Evolutionary conservation across 2,797 vertebrate species (phyloP).

Genomic region (Falco columbarius): DNA sequence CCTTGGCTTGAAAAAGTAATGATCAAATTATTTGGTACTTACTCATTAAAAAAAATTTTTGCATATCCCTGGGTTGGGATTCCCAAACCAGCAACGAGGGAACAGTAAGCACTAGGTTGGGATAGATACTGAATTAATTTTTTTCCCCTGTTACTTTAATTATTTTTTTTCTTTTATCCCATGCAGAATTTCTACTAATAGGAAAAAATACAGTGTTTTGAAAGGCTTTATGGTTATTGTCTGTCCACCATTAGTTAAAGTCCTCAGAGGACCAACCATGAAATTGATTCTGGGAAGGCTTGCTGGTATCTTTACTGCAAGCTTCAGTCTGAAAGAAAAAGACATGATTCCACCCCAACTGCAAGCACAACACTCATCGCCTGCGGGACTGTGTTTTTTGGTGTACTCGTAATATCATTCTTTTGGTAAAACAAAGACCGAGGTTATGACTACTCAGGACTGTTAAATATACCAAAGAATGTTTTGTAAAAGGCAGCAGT

Average conservation of each 20-base stretch:
- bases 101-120: background rate
- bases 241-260: background rate
- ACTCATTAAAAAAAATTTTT: background rate
- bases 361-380: background rate
- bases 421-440: background rate
- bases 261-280: background rate
- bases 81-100: background rate
- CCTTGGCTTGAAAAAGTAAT: background rate
- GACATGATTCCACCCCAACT: background rate
- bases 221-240: background rate
- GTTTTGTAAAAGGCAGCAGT: background rate
- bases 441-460: background rate
- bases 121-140: background rate
- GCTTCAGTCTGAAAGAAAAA: background rate
- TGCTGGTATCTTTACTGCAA: background rate
- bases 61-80: background rate
- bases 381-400: background rate
- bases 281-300: background rate
- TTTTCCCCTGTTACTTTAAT: background rate
- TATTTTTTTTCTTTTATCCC: background rate
- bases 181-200: background rate
- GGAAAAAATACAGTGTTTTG: background rate
- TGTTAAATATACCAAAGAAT: background rate
- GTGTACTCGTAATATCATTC: background rate
- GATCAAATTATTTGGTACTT: background rate